phyloP scores from a whole-genome alignment of 2,797 vertebrate species.

The Oceanodroma leucorhoa region DNA sequence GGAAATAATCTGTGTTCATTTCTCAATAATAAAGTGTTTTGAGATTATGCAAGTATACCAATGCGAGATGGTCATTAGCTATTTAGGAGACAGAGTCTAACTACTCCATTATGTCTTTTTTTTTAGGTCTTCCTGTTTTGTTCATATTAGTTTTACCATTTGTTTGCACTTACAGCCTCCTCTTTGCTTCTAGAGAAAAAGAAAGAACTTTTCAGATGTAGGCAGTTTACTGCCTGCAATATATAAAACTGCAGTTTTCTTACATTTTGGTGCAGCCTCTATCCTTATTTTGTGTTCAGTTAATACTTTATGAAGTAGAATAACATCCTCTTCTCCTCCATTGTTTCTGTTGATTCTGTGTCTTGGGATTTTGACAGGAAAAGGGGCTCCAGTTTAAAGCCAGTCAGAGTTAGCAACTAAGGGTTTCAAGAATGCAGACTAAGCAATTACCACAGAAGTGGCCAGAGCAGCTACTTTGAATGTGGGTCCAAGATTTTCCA shows the following conservation, averaged over 20 bases:
- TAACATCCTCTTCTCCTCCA: background rate
- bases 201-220: background rate
- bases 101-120: background rate
- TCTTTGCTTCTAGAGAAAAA: background rate
- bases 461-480: background rate
- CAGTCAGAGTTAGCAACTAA: background rate
- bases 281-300: background rate
- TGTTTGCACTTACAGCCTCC: background rate
- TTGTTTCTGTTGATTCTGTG: background rate
- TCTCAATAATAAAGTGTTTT: background rate
- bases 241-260: background rate
- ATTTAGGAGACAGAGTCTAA: background rate
- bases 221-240: background rate
- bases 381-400: background rate
- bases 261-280: background rate
- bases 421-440: background rate
- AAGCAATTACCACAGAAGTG: background rate
- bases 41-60: background rate
- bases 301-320: background rate
- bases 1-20: conserved; percentile 16
- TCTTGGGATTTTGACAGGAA: conserved; percentile 33
- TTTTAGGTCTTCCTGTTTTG: background rate
- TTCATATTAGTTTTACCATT: background rate
- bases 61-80: background rate
- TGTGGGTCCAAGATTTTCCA: background rate